These are phyloP conservation scores for Microchirus variegatus DNA, from an alignment of 2,797 vertebrate species.

Conservation along the genomic window DNA sequence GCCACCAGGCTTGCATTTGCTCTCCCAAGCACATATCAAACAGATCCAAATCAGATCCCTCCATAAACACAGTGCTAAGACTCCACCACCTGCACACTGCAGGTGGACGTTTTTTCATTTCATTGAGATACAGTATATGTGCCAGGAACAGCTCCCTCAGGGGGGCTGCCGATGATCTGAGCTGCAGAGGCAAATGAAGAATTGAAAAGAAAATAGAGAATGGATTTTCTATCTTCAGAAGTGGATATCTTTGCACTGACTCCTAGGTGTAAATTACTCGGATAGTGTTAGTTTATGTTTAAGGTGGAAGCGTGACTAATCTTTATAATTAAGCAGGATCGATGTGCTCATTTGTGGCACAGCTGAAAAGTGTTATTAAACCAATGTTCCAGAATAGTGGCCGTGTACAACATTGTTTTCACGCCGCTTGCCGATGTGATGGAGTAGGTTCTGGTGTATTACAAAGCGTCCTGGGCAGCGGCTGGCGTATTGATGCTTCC, in stretches of 20 bases:
- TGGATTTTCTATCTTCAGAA: conserved; percentile 7
- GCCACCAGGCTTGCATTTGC: conserved; percentile 64
- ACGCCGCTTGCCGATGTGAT: conserved; percentile 54
- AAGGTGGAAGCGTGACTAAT: conserved; percentile 64
- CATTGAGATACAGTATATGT: conserved; percentile 32
- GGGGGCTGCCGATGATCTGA: conserved; percentile 51
- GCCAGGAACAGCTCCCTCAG: conserved; percentile 49
- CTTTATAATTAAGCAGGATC: conserved; percentile 69
- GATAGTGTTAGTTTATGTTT: conserved; percentile 16
- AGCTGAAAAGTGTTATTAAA: conserved; percentile 65
- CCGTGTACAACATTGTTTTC: conserved; percentile 68
- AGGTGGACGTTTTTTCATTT: conserved; percentile 69
- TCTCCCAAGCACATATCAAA: conserved; percentile 72
- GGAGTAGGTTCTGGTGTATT: conserved; percentile 65
- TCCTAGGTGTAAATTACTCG: conserved; percentile 40
- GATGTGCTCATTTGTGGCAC: conserved; percentile 61
- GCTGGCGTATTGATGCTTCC: conserved; percentile 67
- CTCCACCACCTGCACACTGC: conserved; percentile 68
- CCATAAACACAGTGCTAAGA: conserved; percentile 43
- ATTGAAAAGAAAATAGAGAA: conserved; percentile 26
- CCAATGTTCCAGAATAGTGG: conserved; percentile 61
- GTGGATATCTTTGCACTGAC: conserved; percentile 32
- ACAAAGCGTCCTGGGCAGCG: conserved; percentile 62
- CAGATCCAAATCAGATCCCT: conserved; percentile 63
- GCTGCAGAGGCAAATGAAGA: conserved; percentile 31